Conservation (phyloP, 2,888 invertebrate species). For the Acheta domesticus region DNA sequence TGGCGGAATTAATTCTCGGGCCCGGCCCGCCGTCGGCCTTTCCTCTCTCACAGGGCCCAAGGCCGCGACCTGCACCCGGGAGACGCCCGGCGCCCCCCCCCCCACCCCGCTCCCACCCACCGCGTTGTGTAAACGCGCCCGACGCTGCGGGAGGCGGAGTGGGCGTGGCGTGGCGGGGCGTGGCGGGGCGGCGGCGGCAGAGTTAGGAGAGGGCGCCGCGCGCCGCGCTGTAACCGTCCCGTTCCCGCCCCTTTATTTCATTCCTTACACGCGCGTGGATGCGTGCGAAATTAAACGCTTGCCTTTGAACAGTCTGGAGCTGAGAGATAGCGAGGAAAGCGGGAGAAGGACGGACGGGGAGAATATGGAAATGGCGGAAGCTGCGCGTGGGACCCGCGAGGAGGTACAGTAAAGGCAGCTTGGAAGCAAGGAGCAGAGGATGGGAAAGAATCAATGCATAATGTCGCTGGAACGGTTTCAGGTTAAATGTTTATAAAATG, state of each 20-base stretch:
- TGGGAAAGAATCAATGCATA: background rate
- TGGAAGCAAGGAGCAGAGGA: background rate
- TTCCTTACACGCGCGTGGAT: background rate
- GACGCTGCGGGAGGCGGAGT: too few relatives aligned
- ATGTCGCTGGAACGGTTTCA: background rate
- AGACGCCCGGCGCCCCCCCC: too few relatives aligned
- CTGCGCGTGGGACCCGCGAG: background rate
- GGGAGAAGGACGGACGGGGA: background rate
- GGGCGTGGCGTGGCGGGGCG: too few relatives aligned
- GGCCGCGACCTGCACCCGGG: too few relatives aligned
- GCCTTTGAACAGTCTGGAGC: background rate
- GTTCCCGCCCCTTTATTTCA: background rate
- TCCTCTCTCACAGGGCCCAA: too few relatives aligned
- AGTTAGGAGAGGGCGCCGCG: background rate
- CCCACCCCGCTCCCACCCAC: too few relatives aligned
- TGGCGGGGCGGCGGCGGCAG: background rate
- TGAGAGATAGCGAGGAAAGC: background rate
- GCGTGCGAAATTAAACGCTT: background rate
- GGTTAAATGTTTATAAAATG: too few relatives aligned
- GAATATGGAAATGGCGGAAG: background rate
- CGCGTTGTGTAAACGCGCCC: too few relatives aligned
- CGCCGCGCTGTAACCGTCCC: too few relatives aligned
- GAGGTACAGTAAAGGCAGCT: background rate
- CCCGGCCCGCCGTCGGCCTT: too few relatives aligned
- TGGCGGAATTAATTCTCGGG: background rate